Evolutionary conservation across 2,113 vertebrate species (phyloP).

Genomic region (Centropus unirufus): DNA sequence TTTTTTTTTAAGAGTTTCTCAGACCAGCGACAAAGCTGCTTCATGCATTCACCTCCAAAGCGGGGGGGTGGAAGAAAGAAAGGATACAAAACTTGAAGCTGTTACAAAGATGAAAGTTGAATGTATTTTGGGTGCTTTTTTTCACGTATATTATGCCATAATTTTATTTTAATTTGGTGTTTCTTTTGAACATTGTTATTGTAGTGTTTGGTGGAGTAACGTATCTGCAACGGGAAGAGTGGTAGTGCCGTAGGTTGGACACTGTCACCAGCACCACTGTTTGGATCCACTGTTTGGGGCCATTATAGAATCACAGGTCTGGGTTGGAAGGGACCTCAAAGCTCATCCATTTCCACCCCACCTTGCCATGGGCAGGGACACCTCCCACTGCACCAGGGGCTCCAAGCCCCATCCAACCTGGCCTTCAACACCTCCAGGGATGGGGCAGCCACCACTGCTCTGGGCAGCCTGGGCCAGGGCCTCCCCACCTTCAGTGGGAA

Average conservation of each 20-base stretch:
- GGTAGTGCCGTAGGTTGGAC: slow-evolving; percentile 61
- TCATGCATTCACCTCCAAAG: slow-evolving; percentile 77
- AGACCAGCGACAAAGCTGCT: slow-evolving; percentile 19
- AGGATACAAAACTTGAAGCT: slow-evolving; percentile 87
- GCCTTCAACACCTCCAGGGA: too few species aligned
- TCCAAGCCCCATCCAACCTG: too few species aligned
- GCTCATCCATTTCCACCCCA: too few species aligned
- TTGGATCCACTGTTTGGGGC: slow-evolving; percentile 40
- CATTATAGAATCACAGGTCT: too few species aligned
- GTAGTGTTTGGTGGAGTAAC: slow-evolving; percentile 83
- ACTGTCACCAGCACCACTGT: slow-evolving; percentile 70
- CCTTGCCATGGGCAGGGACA: too few species aligned
- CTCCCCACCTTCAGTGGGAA: too few species aligned
- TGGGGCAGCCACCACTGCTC: too few species aligned
- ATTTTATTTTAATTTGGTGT: slow-evolving; percentile 44
- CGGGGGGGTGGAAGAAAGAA: not conserved
- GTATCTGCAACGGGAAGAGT: slow-evolving; percentile 75
- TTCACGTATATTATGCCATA: slow-evolving; percentile 43
- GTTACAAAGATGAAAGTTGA: slow-evolving; percentile 91
- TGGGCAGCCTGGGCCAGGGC: too few species aligned
- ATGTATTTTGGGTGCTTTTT: slow-evolving; percentile 92
- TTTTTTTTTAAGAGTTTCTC: slow-evolving; percentile 26
- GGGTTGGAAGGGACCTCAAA: too few species aligned
- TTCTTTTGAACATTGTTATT: slow-evolving; percentile 73
- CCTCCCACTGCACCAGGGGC: too few species aligned